phyloP scores from a whole-genome alignment of 2,113 vertebrate species.

The Pomatorhinus ruficollis region DNA sequence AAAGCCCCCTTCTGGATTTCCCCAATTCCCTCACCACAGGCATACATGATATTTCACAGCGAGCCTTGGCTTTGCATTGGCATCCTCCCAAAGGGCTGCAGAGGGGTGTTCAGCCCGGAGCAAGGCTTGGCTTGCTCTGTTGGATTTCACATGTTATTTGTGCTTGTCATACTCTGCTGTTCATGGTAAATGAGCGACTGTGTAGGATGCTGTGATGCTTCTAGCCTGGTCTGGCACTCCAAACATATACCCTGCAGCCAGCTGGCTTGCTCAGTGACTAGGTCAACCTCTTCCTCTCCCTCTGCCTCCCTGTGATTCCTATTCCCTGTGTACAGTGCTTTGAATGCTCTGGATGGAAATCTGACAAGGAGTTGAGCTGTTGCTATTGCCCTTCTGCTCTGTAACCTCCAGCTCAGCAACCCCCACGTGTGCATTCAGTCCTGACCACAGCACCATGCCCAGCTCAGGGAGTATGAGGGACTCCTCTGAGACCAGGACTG shows the following conservation, averaged over 20 bases:
- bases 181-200: neutral
- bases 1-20: neutral
- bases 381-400: neutral
- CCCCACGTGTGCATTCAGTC: fast-evolving
- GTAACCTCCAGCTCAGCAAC: neutral
- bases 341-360: neutral
- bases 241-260: neutral
- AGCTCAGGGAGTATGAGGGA: neutral
- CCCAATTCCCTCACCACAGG: neutral
- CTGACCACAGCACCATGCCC: neutral
- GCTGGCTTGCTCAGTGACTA: neutral
- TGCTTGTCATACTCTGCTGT: neutral
- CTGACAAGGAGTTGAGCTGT: neutral
- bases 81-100: neutral
- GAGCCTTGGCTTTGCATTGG: neutral
- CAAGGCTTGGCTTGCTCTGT: neutral
- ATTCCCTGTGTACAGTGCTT: neutral
- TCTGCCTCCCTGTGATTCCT: neutral
- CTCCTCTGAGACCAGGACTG: fast-evolving
- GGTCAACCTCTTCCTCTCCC: neutral
- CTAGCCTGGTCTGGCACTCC: neutral
- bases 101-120: neutral
- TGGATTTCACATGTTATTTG: neutral
- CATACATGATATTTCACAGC: fast-evolving
- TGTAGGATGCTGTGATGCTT: neutral